A percentile compares a stretch with the other conserved stretches of the same genome.
Conservation (phyloP, 2,888 invertebrate species). For the Zhuqinia jingwanae region DNA sequence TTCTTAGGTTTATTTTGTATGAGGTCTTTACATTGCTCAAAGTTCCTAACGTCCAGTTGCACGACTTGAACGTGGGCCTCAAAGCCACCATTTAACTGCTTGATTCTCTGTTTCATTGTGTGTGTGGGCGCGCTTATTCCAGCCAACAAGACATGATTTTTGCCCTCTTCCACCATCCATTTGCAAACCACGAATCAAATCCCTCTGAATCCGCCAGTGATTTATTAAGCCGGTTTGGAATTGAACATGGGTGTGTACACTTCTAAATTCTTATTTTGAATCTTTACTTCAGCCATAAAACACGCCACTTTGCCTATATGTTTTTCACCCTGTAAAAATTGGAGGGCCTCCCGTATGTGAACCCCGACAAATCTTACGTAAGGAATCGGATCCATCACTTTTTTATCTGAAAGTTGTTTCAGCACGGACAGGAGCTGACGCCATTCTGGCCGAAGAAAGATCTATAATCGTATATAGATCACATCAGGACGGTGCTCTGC, state of each 20-base stretch:
- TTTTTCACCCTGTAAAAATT: slow-evolving; percentile 62
- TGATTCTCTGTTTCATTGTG: not conserved
- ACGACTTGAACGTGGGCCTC: not conserved
- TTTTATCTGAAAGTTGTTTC: not conserved
- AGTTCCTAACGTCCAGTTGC: slow-evolving; percentile 63
- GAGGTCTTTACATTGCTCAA: slow-evolving; percentile 22
- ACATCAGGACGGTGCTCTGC: no score
- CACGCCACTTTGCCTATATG: slow-evolving; percentile 66
- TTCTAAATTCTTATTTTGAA: not conserved
- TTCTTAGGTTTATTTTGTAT: slow-evolving; percentile 7
- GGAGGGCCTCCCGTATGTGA: slow-evolving; percentile 45
- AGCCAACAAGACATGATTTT: not conserved
- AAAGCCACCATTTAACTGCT: no score
- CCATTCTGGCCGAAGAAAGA: no score
- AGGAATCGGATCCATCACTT: slow-evolving; percentile 23
- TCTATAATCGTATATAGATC: no score
- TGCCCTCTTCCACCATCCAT: not conserved
- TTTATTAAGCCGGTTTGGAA: slow-evolving; percentile 43
- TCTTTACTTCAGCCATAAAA: slow-evolving; percentile 35
- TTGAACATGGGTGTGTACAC: slow-evolving; percentile 32
- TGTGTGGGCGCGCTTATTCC: not conserved
- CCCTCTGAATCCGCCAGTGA: slow-evolving; percentile 70
- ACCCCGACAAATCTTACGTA: slow-evolving; percentile 42
- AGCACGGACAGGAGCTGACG: no score
- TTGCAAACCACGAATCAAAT: slow-evolving; percentile 63